Conservation (phyloP, 2,113 vertebrate genomes). For the Pluvialis apricaria region DNA sequence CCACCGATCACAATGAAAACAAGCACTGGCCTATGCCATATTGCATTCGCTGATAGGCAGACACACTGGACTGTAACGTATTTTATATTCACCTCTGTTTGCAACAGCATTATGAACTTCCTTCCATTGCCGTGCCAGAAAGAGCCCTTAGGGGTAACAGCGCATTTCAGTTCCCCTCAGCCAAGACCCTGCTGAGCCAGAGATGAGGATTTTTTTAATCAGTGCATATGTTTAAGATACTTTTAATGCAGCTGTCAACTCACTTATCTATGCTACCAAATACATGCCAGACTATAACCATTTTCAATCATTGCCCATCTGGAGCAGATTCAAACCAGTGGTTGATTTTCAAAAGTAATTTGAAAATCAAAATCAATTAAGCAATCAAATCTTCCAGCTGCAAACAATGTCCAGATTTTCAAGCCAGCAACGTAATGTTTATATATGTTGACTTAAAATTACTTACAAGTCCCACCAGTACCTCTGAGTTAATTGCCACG, state of each 20-base stretch:
- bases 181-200: not conserved
- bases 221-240: slow-evolving; percentile 6
- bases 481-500: not conserved
- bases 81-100: not conserved
- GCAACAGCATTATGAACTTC: not conserved
- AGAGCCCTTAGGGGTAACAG: not conserved
- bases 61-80: not conserved
- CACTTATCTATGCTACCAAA: not conserved
- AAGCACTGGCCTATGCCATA: not conserved
- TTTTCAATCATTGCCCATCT: slow-evolving; percentile 33
- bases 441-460: not conserved
- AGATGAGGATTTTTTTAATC: not conserved
- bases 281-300: not conserved
- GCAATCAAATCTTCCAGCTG: not conserved
- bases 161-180: not conserved
- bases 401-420: slow-evolving; percentile 21
- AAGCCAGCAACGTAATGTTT: not conserved
- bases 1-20: not conserved
- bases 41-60: not conserved
- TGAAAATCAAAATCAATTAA: slow-evolving; percentile 42
- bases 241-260: slow-evolving; percentile 23
- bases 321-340: slow-evolving; percentile 44
- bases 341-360: slow-evolving; percentile 26
- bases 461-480: not conserved
- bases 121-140: not conserved